Base-by-base conservation (phyloP, 1,140 invertebrate genomes). In the Drosophila nigromelanica region DNA sequence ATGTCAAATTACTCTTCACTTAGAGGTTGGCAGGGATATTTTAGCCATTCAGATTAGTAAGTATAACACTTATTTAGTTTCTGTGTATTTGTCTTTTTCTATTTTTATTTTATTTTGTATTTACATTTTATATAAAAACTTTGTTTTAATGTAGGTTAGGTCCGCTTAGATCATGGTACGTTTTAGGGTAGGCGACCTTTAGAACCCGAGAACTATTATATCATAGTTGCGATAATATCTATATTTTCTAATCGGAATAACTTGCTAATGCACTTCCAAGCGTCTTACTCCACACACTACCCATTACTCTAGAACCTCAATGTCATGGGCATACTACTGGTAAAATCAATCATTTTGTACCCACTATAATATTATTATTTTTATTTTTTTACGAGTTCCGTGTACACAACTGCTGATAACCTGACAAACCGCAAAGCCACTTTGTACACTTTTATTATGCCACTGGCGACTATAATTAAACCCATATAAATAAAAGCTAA, bases 401-500 rank as follows among this genome's bases (percentile, higher is more conserved):
- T 21, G 30, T 5, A 18, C 30, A 14, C 50, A 52, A 52, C 10
- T n/a, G 42, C 40, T 58, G 55, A 58, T 58, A 58, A 58, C 40
- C 40, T 45, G 40, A 33, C 55, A 30, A 55, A 14, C 21, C 37
- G 12, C 37, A 24, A 35, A 24, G 52, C 52, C 6, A 21, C 35
- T 40, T 39, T 21, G n/a, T 43, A 30, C 39, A 30, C n/a, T 33
- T 45, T 35, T 24, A 58, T 58, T 58, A 45, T 58, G 55, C 55
- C 40, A 45, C 39, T 18, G 24, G 4, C 40, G 40, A 43, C 40
- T 30, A 58, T 43, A 58, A 43, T 43, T 58, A 18, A 58, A 27
- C 27, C 52, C 52, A 30, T n/a, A 58, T 42, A 58, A 15, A 58
- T 8, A 58, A 33, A 58, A 45, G 40, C 42, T 14, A 4, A 30